phyloP scores from a whole-genome alignment of 2,113 vertebrate species.

The Telmatochromis sp. region DNA sequence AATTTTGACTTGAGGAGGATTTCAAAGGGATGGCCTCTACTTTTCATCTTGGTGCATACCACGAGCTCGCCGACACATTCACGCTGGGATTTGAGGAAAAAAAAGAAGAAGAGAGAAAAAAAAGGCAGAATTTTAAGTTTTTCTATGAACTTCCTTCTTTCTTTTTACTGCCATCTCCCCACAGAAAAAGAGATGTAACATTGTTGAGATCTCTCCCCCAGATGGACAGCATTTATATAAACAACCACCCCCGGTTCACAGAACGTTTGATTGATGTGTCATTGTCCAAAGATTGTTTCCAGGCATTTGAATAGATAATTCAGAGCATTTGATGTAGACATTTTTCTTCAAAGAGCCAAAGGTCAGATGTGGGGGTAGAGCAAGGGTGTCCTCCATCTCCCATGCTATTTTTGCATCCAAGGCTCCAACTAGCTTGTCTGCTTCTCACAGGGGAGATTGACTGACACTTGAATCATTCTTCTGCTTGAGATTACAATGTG shows the following conservation, averaged over 20 bases:
- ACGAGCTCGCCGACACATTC: conserved; percentile 69
- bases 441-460: conserved; percentile 47
- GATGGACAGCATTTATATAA: conserved; percentile 65
- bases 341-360: conserved; percentile 34
- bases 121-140: conserved; percentile 60
- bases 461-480: conserved; percentile 51
- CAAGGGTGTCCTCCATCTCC: conserved; percentile 40
- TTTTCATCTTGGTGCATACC: conserved; percentile 72
- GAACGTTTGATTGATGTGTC: conserved; percentile 63
- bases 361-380: conserved; percentile 57
- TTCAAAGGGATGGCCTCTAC: conserved; percentile 73
- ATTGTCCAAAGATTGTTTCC: conserved; percentile 62
- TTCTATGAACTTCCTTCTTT: conserved; percentile 54
- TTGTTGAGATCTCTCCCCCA: conserved; percentile 55
- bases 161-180: conserved; percentile 47
- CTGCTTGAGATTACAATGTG: conserved; percentile 35
- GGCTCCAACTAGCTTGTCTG: conserved; percentile 26
- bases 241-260: conserved; percentile 56
- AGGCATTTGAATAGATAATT: conserved; percentile 70
- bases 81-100: conserved; percentile 52
- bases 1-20: conserved; percentile 80
- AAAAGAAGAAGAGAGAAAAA: neutral
- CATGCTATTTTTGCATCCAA: conserved; percentile 50
- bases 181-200: conserved; percentile 50
- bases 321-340: conserved; percentile 45